Percentiles rank a stretch among this genome's conserved stretches.
These are phyloP conservation scores for Tetanocera ferruginea DNA, from an alignment of 2,888 invertebrate species.

Conservation along the genomic window DNA sequence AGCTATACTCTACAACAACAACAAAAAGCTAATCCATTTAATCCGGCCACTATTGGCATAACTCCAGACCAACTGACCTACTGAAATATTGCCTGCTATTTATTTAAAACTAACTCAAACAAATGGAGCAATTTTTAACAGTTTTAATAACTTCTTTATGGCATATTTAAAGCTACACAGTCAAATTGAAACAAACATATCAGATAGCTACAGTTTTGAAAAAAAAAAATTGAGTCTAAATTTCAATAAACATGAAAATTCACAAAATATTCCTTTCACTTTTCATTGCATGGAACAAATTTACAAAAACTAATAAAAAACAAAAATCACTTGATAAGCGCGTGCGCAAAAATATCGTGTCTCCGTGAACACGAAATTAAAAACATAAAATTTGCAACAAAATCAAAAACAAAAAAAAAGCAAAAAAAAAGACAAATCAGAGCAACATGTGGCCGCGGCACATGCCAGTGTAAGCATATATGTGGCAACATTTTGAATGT, in stretches of 20 bases:
- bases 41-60: no score
- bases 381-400: no score
- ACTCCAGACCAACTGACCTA: no score
- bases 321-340: neutral
- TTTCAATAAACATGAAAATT: slow-evolving; percentile 11
- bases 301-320: neutral
- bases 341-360: slow-evolving; percentile 16
- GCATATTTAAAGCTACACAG: no score
- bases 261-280: slow-evolving; percentile 15
- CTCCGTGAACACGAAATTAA: neutral
- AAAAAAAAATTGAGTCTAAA: neutral
- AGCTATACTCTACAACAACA: no score
- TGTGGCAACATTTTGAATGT: neutral
- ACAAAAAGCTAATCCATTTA: no score
- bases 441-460: neutral
- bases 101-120: no score
- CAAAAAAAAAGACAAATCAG: neutral
- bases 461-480: neutral
- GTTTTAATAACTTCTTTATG: no score
- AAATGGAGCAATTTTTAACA: no score
- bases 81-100: no score
- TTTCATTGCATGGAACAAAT: neutral
- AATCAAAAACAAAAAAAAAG: neutral
- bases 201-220: neutral
- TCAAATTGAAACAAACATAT: neutral